Base-by-base conservation (phyloP, 1,140 invertebrate species). In the Drosophila albomicans region DNA sequence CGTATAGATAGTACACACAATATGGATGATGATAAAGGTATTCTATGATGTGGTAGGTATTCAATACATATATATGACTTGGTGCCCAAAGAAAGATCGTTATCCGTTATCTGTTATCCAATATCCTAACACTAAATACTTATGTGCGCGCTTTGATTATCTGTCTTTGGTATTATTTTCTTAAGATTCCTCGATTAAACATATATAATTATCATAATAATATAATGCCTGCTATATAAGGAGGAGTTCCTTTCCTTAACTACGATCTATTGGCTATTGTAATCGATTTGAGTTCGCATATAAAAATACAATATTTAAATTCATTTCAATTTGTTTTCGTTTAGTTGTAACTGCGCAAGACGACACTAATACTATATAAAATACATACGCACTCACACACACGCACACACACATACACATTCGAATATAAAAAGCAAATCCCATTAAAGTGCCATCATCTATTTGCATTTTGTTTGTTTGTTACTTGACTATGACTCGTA, bases 271-370 rank as follows among this genome's bases (percentile, higher is more conserved):
- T 63, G 49, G 58, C 67, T 70, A 70, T 49, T 43, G 58, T 71
- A 56, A 72, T 65, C 74, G 72, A 76, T 67, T 86, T 73, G 48
- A 74, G 63, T 79, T 79, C 52, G 78, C 72, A 86, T 87, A 87
- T 79, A 87, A 87, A 87, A 65, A 65, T 65, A 65, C 63, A 87
- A 81, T 86, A 82, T 87, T 88, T 85, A 90, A 88, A 90, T 88
- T 88, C 85, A 79, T 54, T 25, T 25, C 30, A 54, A 32, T 32
- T 54, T 15, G 30, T 54, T 32, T 52, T 52, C 35, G 1, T 10
- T 52, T 28, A 28, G 11, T 79, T 73, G 79, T 87, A 87, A 87
- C 84, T 69, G 66, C 80, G 73, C 71, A 80, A 70, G 54, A 56
- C 16, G 57, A 62, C 38, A 75, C 65, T 74, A 62, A 69, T 61